Evolutionary conservation across 2,797 vertebrate species (phyloP), one percentile per base, ranked within the genome.

Genomic region (Nyctibius grandis): DNA sequence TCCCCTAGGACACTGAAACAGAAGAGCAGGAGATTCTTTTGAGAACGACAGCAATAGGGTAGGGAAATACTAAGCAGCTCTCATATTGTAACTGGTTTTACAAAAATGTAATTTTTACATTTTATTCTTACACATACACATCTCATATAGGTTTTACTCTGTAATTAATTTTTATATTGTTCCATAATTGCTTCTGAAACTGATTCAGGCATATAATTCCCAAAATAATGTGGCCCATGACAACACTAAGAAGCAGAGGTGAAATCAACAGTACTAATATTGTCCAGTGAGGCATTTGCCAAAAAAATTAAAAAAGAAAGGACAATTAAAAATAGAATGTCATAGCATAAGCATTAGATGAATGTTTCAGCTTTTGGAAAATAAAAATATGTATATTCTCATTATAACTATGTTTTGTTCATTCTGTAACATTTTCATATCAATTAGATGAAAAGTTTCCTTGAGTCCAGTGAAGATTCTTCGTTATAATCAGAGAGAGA

Each of bases 1-100:
- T 99, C 99, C 31, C 99, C 99, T 28, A 99, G 98, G 96, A 99
- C 98, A 96, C 99, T 99, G 95, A 36, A 96, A 93, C 5, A 93
- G 78, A 90, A 94, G 33, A 86, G 18, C 44, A 13, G 53, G 57
- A 91, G 72, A 79, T 56, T 34, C 7, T 59, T 85, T 74, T 64
- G 51, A 67, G 87, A 85, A 51, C 9, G 40, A 57, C 14, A 88
- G 45, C 26, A 80, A 56, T 0, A 48, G 19, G 74, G 51, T 42
- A 44, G 82, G 69, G 48, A 83, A 67, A 88, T 2, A 75, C 53
- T 22, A 63, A 82, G 28, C 47, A 67, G 29, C 40, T 76, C 21
- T 59, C 51, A 47, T 9, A 38, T 9, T 57, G 31, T 50, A 67
- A 56, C 11, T 34, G 5, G 2, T 15, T 88, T 75, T 40, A 54